Evolutionary conservation across 2,113 vertebrate species (phyloP).

Genomic region (Oncorhynchus mykiss): DNA sequence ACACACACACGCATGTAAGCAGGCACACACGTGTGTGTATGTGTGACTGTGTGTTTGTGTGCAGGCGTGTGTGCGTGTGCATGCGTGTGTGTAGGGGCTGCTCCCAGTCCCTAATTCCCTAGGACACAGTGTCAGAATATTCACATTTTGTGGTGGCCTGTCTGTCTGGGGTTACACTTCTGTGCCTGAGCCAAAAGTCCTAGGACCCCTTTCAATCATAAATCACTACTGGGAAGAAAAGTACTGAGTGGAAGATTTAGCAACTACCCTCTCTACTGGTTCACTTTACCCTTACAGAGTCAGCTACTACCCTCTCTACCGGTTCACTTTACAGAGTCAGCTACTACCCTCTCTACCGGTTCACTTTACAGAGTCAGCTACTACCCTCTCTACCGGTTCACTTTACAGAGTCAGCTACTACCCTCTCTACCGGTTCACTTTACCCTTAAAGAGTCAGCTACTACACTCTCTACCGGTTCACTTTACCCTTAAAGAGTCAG

Average conservation of each 20-base stretch:
- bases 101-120: neutral
- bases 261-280: neutral
- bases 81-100: constrained; percentile 27
- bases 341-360: too few species aligned
- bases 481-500: too few species aligned
- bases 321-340: too few species aligned
- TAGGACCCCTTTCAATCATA: constrained; percentile 20
- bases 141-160: constrained; percentile 62
- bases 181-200: constrained; percentile 48
- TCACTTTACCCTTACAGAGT: neutral
- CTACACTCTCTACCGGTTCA: too few species aligned
- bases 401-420: too few species aligned
- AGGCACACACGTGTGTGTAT: constrained; percentile 10
- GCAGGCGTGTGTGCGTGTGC: too few species aligned
- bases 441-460: too few species aligned
- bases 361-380: too few species aligned
- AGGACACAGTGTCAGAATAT: constrained; percentile 61
- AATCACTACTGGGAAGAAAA: constrained; percentile 41
- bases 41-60: too few species aligned
- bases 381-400: too few species aligned
- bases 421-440: too few species aligned
- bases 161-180: constrained; percentile 49
- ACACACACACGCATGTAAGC: neutral
- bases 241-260: constrained; percentile 16
- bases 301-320: neutral